Conservation (phyloP, 2,888 invertebrate genomes). For the Acronicta psi region DNA sequence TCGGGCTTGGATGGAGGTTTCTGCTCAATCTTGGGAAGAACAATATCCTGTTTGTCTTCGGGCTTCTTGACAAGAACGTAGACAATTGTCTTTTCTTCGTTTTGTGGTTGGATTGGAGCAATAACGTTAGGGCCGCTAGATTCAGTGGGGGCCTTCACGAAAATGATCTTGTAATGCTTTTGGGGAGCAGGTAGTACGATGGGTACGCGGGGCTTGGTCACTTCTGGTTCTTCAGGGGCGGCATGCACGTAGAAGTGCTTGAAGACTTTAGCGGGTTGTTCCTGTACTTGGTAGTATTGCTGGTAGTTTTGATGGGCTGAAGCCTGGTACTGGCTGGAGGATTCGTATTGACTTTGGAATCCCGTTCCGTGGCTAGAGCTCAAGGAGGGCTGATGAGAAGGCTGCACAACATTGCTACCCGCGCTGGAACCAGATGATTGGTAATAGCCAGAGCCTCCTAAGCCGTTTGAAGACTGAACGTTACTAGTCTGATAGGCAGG, state of each 20-base stretch:
- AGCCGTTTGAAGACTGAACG: slow-evolving; percentile 2
- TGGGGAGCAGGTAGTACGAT: slow-evolving; percentile 90
- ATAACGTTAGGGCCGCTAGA: slow-evolving; percentile 91
- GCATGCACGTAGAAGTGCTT: slow-evolving; percentile 86
- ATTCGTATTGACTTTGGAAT: slow-evolving; percentile 55
- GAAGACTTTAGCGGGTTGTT: slow-evolving; percentile 92
- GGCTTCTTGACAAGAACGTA: slow-evolving; percentile 94
- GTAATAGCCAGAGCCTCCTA: slow-evolving; percentile 29
- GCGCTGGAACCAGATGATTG: slow-evolving; percentile 27
- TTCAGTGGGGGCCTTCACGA: slow-evolving; percentile 93
- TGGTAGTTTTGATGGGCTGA: slow-evolving; percentile 66
- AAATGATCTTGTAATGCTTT: slow-evolving; percentile 94
- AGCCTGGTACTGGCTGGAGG: slow-evolving; percentile 58
- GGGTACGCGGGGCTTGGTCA: slow-evolving; percentile 89
- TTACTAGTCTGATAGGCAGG: slow-evolving; percentile 18
- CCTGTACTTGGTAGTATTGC: slow-evolving; percentile 92
- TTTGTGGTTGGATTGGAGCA: slow-evolving; percentile 90
- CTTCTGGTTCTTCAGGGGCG: slow-evolving; percentile 85
- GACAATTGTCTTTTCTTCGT: slow-evolving; percentile 93
- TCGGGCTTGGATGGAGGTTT: slow-evolving; percentile 93
- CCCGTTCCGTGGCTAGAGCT: slow-evolving; percentile 13
- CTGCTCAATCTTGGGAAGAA: slow-evolving; percentile 90
- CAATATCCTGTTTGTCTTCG: slow-evolving; percentile 91
- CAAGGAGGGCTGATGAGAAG: slow-evolving; percentile 40
- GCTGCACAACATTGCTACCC: slow-evolving; percentile 28